These are phyloP conservation scores for Austrolebias charrua DNA, from an alignment of 2,797 vertebrate species.

Conservation along the genomic window DNA sequence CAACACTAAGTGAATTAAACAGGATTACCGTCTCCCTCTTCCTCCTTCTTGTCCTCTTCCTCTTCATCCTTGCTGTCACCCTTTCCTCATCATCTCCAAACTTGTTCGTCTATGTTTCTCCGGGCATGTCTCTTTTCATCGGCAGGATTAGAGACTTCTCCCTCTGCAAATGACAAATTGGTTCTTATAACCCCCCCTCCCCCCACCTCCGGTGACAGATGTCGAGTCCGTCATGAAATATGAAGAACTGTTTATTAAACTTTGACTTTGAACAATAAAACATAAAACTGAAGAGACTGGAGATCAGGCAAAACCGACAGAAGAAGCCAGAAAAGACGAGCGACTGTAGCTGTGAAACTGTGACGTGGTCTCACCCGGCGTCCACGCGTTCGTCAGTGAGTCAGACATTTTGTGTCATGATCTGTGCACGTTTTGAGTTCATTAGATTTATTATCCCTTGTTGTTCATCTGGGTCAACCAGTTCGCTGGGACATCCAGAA, in stretches of 20 bases:
- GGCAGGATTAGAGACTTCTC: constrained; percentile 56
- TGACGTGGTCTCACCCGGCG: too few species aligned
- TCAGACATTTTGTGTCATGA: too few species aligned
- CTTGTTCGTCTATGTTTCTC: constrained; percentile 46
- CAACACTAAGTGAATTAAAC: constrained; percentile 86
- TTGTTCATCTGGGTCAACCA: too few species aligned
- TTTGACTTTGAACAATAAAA: constrained; percentile 48
- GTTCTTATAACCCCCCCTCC: constrained; percentile 44
- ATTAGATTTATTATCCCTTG: too few species aligned
- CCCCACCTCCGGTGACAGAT: constrained; percentile 52
- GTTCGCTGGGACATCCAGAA: too few species aligned
- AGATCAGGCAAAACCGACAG: too few species aligned
- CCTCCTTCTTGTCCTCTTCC: constrained; percentile 43
- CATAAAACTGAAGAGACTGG: constrained; percentile 14
- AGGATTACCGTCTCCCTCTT: constrained; percentile 79
- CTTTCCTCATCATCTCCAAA: constrained; percentile 52
- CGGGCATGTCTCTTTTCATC: constrained; percentile 55
- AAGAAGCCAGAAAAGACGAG: too few species aligned
- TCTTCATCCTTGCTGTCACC: constrained; percentile 49
- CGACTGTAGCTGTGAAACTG: too few species aligned
- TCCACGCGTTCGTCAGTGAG: too few species aligned
- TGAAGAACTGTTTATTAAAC: constrained; percentile 58
- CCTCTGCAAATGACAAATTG: constrained; percentile 64
- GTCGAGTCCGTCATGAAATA: constrained; percentile 58
- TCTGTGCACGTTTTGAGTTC: too few species aligned